Base-by-base conservation (phyloP, 1,140 invertebrate genomes). In the Caenorhabditis brenneri region DNA sequence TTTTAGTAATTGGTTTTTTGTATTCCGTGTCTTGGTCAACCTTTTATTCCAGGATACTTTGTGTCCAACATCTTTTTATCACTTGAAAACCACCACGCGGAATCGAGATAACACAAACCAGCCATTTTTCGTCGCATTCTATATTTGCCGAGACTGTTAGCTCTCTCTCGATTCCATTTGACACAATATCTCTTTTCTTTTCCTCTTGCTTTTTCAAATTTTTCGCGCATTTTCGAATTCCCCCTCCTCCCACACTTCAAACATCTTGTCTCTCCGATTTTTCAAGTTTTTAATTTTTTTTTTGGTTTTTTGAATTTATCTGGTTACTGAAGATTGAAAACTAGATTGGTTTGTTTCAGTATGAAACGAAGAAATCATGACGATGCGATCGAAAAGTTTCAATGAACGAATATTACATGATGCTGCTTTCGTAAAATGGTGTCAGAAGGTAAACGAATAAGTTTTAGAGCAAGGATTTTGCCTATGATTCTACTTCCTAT, bases 111-210 rank as follows among this genome's bases (percentile, higher is more conserved):
- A 74, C 65, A 74, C 36, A 74, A 42, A 74, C 58, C 19, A 39
- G 58, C 29, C 58, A 24, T 65, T 36, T 65, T 22, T n/a, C n/a
- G n/a, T n/a, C n/a, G n/a, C 58, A 0, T 31, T 27, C 10, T 42
- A 74, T 74, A 33, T 42, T 74, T 42, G 27, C 36, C 65, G 27
- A 55, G 22, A 55, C 53, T 19, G 24, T 55, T 55, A 24, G 53
- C 36, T 74, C 36, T 74, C 29, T 58, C 53, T 5, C 19, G n/a
- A 74, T 24, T 74, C 36, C 29, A 42, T 74, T 74, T 74, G 65
- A 74, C 65, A 74, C 65, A 24, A 74, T 74, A 74, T 74, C 65
- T 74, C n/a, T 42, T 39, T 31, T 74, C 65, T 42, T 74, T 39
- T 24, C 10, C n/a, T 74, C 58, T 65, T 2, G 22, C 19, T 65